Percentiles rank a stretch among this genome's conserved stretches.
Evolutionary conservation across 2,888 invertebrate species (phyloP).

Genomic region (Leptopilina myrica): DNA sequence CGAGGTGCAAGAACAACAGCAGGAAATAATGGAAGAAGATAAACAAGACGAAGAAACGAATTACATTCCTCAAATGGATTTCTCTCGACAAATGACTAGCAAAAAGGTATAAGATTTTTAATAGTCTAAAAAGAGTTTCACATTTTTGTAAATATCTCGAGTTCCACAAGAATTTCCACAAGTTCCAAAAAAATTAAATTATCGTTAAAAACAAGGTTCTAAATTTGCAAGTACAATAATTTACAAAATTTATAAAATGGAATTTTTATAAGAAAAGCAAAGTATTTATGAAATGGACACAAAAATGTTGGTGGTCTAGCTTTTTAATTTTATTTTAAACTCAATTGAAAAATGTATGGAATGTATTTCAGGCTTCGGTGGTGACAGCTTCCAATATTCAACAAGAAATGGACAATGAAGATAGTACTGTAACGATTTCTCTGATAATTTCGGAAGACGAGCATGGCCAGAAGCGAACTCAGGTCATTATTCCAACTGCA

Average conservation of each 20-base stretch:
- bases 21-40: constrained; percentile 48
- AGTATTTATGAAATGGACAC: too few species aligned
- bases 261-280: too few species aligned
- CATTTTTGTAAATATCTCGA: too few species aligned
- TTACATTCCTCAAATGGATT: constrained; percentile 66
- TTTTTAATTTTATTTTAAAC: too few species aligned
- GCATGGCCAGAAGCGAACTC: constrained; percentile 75
- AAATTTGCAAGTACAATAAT: too few species aligned
- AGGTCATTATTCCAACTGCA: constrained; percentile 76
- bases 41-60: constrained; percentile 60
- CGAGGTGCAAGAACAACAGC: constrained; percentile 63
- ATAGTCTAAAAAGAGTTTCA: neutral
- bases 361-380: constrained; percentile 56
- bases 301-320: too few species aligned
- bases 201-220: too few species aligned
- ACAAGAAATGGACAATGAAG: constrained; percentile 71
- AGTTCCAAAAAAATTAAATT: too few species aligned
- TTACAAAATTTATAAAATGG: too few species aligned
- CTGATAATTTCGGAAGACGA: constrained; percentile 76
- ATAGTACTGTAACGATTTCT: constrained; percentile 76
- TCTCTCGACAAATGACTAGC: constrained; percentile 50
- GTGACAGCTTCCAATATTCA: constrained; percentile 57
- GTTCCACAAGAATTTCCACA: too few species aligned
- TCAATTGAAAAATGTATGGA: too few species aligned
- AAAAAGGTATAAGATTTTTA: constrained; percentile 59